Conservation (phyloP, 2,797 vertebrate species). For the Crypturellus tataupa region DNA sequence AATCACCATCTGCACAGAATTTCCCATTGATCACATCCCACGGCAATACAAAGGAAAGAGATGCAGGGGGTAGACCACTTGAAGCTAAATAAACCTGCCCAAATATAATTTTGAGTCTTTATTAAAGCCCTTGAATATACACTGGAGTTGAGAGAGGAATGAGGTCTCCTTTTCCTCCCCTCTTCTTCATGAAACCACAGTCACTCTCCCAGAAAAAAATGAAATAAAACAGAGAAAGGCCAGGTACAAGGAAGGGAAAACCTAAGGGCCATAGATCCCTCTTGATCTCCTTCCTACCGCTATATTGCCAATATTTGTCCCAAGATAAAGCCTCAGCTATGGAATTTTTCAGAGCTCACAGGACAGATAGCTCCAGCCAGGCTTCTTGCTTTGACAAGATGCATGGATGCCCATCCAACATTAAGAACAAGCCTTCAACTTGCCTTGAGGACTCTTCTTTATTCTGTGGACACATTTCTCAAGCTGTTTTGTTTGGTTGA, state of each 20-base stretch:
- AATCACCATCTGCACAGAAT: rapidly evolving
- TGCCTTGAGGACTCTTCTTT: background rate
- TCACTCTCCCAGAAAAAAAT: background rate
- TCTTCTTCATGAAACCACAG: background rate
- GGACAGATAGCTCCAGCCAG: background rate
- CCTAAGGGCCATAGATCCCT: background rate
- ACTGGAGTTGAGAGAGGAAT: background rate
- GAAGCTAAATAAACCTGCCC: background rate
- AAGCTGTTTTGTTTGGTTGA: background rate
- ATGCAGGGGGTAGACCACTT: rapidly evolving
- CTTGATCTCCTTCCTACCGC: rapidly evolving
- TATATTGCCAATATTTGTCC: background rate
- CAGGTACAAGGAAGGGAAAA: background rate
- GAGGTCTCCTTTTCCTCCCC: background rate
- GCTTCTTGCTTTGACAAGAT: background rate
- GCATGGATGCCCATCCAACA: rapidly evolving
- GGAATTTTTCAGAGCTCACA: background rate
- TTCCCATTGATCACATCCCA: background rate
- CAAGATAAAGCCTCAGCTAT: background rate
- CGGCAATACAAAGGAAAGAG: background rate
- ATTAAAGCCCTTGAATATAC: background rate
- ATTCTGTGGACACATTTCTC: background rate
- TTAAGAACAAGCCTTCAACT: background rate
- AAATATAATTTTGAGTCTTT: background rate
- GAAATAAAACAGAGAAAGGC: background rate